These are phyloP conservation scores for Pollimyrus isidori DNA, from an alignment of 2,113 vertebrate species.

Conservation along the genomic window DNA sequence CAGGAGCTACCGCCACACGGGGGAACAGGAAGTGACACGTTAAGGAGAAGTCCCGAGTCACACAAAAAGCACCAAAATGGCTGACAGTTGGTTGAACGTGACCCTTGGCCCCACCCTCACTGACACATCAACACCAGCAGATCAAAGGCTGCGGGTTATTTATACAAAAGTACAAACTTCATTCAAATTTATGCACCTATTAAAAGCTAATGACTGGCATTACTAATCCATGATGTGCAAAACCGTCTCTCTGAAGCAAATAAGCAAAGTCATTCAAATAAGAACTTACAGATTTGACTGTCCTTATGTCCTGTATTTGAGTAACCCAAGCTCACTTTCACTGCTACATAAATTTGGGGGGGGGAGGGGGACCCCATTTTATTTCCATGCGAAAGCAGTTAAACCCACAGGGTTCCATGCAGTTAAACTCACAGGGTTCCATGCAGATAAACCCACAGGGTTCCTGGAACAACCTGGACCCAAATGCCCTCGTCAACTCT, in stretches of 20 bases:
- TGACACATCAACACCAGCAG: background rate
- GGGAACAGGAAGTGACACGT: background rate
- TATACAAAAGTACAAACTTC: background rate
- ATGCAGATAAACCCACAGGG: background rate
- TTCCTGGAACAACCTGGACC: background rate
- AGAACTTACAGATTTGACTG: background rate
- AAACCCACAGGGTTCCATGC: background rate
- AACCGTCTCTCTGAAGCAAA: background rate
- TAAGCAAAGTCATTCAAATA: background rate
- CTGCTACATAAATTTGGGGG: background rate
- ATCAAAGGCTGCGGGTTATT: background rate
- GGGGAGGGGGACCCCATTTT: background rate
- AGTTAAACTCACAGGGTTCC: background rate
- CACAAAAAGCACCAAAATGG: background rate
- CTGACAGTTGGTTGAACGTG: background rate
- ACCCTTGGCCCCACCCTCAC: background rate
- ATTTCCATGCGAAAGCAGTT: background rate
- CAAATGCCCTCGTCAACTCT: background rate
- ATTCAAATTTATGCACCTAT: background rate
- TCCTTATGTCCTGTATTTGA: background rate
- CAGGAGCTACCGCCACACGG: slow-evolving; percentile 63
- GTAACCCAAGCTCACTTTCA: background rate
- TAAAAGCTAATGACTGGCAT: background rate
- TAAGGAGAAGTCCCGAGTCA: background rate
- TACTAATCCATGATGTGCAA: background rate